These are phyloP conservation scores for Microcebus jonahi DNA, from an alignment of 2,113 vertebrate genomes.

Conservation along the genomic window DNA sequence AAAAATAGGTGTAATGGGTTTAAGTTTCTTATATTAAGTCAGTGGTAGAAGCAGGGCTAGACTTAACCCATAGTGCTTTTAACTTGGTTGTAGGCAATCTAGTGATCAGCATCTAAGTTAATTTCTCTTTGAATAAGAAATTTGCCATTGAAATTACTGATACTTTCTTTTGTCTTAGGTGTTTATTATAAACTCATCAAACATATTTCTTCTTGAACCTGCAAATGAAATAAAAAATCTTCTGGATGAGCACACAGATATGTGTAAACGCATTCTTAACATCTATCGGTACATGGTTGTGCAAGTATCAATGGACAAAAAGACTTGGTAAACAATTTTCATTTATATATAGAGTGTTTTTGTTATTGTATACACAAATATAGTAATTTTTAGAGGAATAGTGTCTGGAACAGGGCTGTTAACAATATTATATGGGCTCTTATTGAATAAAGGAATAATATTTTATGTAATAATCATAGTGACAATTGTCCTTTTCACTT, in stretches of 20 bases:
- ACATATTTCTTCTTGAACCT: slow-evolving; percentile 97
- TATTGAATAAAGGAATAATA: slow-evolving; percentile 9
- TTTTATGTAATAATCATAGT: slow-evolving; percentile 33
- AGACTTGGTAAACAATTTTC: slow-evolving; percentile 93
- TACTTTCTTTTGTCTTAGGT: slow-evolving; percentile 86
- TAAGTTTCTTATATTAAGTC: slow-evolving; percentile 33
- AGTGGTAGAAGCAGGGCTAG: slow-evolving; percentile 1
- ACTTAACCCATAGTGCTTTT: slow-evolving; percentile 18
- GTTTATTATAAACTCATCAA: slow-evolving; percentile 98
- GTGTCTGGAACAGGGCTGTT: not conserved
- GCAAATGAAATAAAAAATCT: slow-evolving; percentile 96
- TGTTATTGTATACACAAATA: slow-evolving; percentile 22
- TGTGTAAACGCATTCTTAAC: slow-evolving; percentile 99
- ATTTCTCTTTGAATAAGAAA: slow-evolving; percentile 34
- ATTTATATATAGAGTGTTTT: slow-evolving; percentile 20
- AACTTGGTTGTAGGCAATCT: not conserved
- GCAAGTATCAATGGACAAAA: slow-evolving; percentile 99
- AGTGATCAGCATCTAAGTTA: not conserved
- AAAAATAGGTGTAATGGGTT: slow-evolving; percentile 50
- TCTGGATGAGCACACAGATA: slow-evolving; percentile 97
- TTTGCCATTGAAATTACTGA: slow-evolving; percentile 52
- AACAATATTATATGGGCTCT: not conserved
- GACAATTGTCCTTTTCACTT: not conserved
- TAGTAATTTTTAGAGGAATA: slow-evolving; percentile 30
- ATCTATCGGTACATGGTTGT: slow-evolving; percentile 99